Evolutionary conservation across 2,113 vertebrate species (phyloP).

Genomic region (Chiloscyllium plagiosum): DNA sequence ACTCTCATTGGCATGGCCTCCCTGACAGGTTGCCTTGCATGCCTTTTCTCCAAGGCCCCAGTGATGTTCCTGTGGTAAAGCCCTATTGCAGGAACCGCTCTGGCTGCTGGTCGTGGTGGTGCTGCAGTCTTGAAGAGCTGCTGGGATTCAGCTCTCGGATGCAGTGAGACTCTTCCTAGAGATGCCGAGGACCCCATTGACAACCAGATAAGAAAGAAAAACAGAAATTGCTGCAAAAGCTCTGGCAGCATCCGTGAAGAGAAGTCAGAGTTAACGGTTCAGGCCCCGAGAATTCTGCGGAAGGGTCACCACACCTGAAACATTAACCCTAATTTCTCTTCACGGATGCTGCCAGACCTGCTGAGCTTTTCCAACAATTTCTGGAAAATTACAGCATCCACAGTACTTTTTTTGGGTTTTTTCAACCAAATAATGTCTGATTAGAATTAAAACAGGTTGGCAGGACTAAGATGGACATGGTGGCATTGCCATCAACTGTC

Average conservation of each 20-base stretch:
- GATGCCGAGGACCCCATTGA: not conserved
- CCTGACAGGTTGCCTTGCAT: not conserved
- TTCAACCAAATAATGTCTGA: not conserved
- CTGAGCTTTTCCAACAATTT: no score
- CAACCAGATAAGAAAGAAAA: no score
- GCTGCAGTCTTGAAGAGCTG: not conserved
- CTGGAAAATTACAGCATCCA: no score
- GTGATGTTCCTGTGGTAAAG: not conserved
- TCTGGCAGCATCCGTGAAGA: no score
- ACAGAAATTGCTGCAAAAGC: no score
- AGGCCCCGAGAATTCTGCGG: no score
- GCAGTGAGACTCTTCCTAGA: not conserved
- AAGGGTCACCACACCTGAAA: no score
- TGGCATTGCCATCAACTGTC: not conserved
- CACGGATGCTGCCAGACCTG: no score
- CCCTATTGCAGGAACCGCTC: not conserved
- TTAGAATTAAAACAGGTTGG: not conserved
- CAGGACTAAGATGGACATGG: not conserved
- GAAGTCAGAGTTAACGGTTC: no score
- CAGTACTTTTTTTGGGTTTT: no score
- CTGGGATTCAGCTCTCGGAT: not conserved
- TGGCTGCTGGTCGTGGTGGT: not conserved
- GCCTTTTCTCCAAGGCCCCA: not conserved
- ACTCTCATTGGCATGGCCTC: not conserved
- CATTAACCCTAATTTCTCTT: no score